Evolutionary conservation across 2,113 vertebrate genomes (phyloP).

Genomic region (Plotosus lineatus): DNA sequence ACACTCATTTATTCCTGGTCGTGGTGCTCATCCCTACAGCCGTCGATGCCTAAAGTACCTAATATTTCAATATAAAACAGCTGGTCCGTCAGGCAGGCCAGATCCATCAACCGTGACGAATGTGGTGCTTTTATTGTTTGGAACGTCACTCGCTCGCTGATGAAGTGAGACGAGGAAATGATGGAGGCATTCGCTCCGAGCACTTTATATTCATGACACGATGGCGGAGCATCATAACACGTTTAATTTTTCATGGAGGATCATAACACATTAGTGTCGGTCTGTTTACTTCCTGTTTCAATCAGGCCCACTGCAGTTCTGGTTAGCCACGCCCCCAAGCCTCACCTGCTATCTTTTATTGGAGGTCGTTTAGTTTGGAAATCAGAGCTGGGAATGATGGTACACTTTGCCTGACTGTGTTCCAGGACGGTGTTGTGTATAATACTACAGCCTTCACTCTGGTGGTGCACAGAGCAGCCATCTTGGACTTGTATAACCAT

Average conservation of each 20-base stretch:
- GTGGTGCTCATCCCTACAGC: background rate
- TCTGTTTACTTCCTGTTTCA: background rate
- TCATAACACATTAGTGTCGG: background rate
- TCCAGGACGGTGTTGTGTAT: too few relatives aligned
- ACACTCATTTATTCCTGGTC: background rate
- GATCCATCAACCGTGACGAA: background rate
- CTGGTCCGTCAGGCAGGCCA: background rate
- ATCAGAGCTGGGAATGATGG: too few relatives aligned
- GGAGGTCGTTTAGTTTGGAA: too few relatives aligned
- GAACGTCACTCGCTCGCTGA: background rate
- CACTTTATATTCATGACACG: background rate
- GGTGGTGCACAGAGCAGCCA: too few relatives aligned
- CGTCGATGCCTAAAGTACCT: background rate
- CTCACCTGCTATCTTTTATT: background rate
- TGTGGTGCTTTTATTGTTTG: background rate
- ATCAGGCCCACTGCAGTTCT: background rate
- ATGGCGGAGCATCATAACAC: background rate
- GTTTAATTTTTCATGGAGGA: background rate
- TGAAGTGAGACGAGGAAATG: background rate
- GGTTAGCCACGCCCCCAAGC: background rate
- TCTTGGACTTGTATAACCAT: too few relatives aligned
- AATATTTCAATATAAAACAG: slow-evolving; percentile 18
- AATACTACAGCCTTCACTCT: too few relatives aligned
- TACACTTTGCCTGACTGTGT: too few relatives aligned
- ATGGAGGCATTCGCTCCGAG: background rate